These are phyloP conservation scores for Axinella damicornis DNA, from an alignment of 37 sponge, comb jelly and placozoan species.

Conservation along the genomic window DNA sequence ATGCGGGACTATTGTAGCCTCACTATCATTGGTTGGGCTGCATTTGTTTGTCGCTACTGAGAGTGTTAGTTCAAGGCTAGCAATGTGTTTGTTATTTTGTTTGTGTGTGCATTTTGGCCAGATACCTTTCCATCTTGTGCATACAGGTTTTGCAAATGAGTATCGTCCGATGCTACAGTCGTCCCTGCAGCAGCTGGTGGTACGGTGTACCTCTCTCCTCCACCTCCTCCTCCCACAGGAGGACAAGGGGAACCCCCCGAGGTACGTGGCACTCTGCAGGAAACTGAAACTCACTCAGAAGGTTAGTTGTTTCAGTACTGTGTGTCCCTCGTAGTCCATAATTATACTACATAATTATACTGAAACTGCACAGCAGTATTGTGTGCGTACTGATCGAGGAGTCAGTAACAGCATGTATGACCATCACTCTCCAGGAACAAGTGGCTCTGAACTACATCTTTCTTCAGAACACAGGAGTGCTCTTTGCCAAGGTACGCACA, in stretches of 20 bases:
- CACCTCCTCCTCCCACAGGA: not conserved
- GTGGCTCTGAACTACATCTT: constrained; percentile 56
- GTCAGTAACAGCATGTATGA: no score
- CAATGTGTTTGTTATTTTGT: no score
- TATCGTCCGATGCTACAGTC: not conserved
- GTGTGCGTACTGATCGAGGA: no score
- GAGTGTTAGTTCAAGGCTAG: no score
- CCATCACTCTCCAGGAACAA: constrained; percentile 43
- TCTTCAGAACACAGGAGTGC: constrained; percentile 55
- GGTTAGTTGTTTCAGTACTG: constrained; percentile 6
- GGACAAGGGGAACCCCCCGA: not conserved
- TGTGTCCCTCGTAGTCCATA: no score
- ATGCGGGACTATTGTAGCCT: no score
- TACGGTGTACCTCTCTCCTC: not conserved
- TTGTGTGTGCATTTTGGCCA: no score
- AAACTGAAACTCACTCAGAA: constrained; percentile 53
- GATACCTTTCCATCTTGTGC: not conserved
- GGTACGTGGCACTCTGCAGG: constrained; percentile 34
- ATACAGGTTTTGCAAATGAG: constrained; percentile 37
- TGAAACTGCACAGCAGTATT: no score
- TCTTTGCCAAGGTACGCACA: constrained; percentile 42
- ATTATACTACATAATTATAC: no score
- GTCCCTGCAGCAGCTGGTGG: constrained; percentile 20
- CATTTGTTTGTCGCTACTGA: no score
- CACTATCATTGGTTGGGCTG: no score